Evolutionary conservation across 1,140 invertebrate genomes (phyloP).

Genomic region (Drosophila kikkawai): DNA sequence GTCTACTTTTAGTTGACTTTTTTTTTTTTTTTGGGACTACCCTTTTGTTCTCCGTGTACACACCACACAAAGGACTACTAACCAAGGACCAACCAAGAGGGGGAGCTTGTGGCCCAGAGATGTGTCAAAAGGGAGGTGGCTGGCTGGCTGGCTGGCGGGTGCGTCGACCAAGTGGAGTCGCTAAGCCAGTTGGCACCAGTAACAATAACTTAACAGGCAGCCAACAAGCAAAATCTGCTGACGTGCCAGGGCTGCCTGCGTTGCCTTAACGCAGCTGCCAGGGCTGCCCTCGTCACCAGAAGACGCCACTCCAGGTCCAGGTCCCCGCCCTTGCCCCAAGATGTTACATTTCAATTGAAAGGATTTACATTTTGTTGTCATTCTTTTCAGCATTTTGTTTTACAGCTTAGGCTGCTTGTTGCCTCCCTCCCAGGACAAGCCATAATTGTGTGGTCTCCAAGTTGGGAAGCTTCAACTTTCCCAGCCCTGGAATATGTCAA

Average conservation of each 20-base stretch:
- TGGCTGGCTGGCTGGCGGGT: not conserved
- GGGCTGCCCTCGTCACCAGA: slow-evolving; percentile 9
- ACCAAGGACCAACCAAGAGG: slow-evolving; percentile 22
- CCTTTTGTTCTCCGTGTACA: slow-evolving; percentile 17
- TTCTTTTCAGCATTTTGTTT: slow-evolving; percentile 78
- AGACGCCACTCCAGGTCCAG: not conserved
- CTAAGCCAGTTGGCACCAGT: slow-evolving; percentile 82
- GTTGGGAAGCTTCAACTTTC: not conserved
- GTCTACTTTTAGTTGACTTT: not conserved
- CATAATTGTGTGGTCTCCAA: slow-evolving; percentile 69
- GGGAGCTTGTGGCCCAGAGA: slow-evolving; percentile 6
- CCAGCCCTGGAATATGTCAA: slow-evolving; percentile 5
- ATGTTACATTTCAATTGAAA: slow-evolving; percentile 81
- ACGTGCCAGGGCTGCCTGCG: slow-evolving; percentile 52
- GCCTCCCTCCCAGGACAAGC: slow-evolving; percentile 44
- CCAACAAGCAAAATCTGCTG: slow-evolving; percentile 79
- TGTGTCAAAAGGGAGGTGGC: not conserved
- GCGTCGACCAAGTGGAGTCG: slow-evolving; percentile 60
- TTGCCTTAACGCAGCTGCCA: not conserved
- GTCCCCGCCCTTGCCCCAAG: slow-evolving; percentile 11
- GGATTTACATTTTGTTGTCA: slow-evolving; percentile 81
- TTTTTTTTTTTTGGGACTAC: too few species aligned
- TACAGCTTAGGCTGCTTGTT: slow-evolving; percentile 64
- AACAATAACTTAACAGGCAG: slow-evolving; percentile 79
- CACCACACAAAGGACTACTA: slow-evolving; percentile 38